phyloP scores from a whole-genome alignment of 2,113 vertebrate genomes.

The Carassius auratus region DNA sequence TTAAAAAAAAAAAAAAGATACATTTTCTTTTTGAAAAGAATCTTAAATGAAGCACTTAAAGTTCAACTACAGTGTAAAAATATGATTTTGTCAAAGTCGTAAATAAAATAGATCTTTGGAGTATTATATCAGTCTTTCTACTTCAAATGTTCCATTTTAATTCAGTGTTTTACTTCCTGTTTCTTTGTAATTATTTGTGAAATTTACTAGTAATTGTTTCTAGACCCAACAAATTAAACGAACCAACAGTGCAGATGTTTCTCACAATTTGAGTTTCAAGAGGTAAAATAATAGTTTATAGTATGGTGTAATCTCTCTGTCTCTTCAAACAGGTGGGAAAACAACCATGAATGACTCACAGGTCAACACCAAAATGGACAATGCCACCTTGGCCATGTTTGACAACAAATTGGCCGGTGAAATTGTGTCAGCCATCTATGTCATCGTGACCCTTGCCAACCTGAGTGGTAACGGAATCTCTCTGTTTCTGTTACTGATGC shows the following conservation, averaged over 20 bases:
- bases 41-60: background rate
- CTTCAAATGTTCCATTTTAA: background rate
- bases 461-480: slow-evolving; percentile 85
- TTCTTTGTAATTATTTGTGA: background rate
- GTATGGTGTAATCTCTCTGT: background rate
- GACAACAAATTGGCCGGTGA: slow-evolving; percentile 62
- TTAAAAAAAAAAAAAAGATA: no score
- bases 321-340: background rate
- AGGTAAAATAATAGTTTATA: background rate
- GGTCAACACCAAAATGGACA: slow-evolving; percentile 71
- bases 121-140: background rate
- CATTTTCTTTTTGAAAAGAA: background rate
- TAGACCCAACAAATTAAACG: background rate
- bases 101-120: background rate
- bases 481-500: slow-evolving; percentile 84
- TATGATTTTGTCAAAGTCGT: no score
- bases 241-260: background rate
- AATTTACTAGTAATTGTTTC: background rate
- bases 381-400: slow-evolving; percentile 80
- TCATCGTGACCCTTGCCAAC: slow-evolving; percentile 79
- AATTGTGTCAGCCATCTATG: slow-evolving; percentile 79
- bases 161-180: background rate
- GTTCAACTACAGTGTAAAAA: background rate
- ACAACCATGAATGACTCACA: slow-evolving; percentile 52
- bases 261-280: background rate